Evolutionary conservation across 2,113 vertebrate genomes (phyloP).

Genomic region (Pseudorhombus dupliciocellatus): DNA sequence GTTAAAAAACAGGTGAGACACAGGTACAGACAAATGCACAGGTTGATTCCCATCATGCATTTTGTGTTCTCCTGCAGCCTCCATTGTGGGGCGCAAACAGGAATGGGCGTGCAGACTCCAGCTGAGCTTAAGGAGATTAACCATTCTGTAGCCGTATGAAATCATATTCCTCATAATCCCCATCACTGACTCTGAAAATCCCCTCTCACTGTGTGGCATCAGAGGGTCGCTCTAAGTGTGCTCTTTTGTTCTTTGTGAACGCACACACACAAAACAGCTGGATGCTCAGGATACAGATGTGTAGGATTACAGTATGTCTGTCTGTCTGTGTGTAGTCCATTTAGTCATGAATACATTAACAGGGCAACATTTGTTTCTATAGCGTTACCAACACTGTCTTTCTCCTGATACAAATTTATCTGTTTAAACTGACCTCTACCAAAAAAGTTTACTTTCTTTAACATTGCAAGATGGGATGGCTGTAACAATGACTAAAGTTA

Average conservation of each 20-base stretch:
- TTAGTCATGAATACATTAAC: neutral
- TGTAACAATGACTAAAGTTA: too few relatives aligned
- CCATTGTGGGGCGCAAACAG: slow-evolving; percentile 31
- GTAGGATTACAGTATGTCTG: neutral
- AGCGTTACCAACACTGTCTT: too few relatives aligned
- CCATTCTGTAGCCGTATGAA: slow-evolving; percentile 59
- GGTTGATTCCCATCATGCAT: slow-evolving; percentile 17
- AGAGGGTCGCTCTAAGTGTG: slow-evolving; percentile 27
- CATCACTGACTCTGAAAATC: slow-evolving; percentile 57
- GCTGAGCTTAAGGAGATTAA: slow-evolving; percentile 65
- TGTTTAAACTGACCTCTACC: too few relatives aligned
- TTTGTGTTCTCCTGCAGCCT: slow-evolving; percentile 14
- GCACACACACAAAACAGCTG: slow-evolving; percentile 25
- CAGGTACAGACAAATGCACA: slow-evolving; percentile 23
- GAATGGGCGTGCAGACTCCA: slow-evolving; percentile 53
- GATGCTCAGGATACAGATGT: slow-evolving; percentile 11
- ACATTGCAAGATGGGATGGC: too few relatives aligned
- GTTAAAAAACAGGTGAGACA: slow-evolving; percentile 29
- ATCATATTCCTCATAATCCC: slow-evolving; percentile 69
- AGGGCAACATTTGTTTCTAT: neutral
- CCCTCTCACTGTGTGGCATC: slow-evolving; percentile 53
- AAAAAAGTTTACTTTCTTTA: too few relatives aligned
- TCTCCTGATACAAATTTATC: too few relatives aligned
- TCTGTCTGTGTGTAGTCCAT: neutral
- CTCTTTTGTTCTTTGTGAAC: slow-evolving; percentile 44